Evolutionary conservation across 2,797 vertebrate genomes (phyloP).

Genomic region (Ambastaia sidthimunki): DNA sequence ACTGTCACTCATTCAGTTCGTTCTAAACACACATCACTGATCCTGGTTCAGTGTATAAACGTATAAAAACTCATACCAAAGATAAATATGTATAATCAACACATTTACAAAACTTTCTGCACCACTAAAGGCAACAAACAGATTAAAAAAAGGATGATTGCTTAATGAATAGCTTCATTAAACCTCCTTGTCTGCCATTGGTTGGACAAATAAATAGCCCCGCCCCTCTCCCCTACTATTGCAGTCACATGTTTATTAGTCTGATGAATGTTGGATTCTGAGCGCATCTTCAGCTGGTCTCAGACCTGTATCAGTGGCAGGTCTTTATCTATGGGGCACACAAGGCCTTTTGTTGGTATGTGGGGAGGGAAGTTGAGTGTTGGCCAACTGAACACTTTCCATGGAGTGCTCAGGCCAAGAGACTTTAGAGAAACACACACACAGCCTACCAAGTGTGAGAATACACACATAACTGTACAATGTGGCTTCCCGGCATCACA

Average conservation of each 20-base stretch:
- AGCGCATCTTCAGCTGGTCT: slow-evolving; percentile 20
- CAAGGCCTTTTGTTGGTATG: slow-evolving; percentile 15
- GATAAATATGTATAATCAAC: background rate
- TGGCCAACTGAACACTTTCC: slow-evolving; percentile 53
- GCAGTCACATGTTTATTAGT: background rate
- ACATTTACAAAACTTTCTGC: background rate
- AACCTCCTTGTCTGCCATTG: background rate
- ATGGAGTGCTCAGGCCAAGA: slow-evolving; percentile 54
- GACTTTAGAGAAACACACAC: slow-evolving; percentile 58
- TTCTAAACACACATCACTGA: background rate
- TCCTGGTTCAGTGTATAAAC: background rate
- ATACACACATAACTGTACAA: slow-evolving; percentile 49
- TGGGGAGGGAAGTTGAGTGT: slow-evolving; percentile 1
- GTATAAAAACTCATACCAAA: background rate
- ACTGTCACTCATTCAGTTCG: slow-evolving; percentile 8
- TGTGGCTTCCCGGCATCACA: slow-evolving; percentile 39
- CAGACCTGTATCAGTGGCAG: slow-evolving; percentile 33
- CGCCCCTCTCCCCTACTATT: background rate
- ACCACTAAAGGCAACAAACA: background rate
- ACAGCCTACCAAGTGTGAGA: slow-evolving; percentile 53
- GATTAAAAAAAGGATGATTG: background rate
- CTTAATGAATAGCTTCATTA: background rate
- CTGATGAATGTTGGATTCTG: background rate
- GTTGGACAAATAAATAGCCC: background rate
- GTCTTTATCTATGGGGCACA: slow-evolving; percentile 33